Conservation (phyloP, 2,888 invertebrate species). For the Augiades crinisus region DNA sequence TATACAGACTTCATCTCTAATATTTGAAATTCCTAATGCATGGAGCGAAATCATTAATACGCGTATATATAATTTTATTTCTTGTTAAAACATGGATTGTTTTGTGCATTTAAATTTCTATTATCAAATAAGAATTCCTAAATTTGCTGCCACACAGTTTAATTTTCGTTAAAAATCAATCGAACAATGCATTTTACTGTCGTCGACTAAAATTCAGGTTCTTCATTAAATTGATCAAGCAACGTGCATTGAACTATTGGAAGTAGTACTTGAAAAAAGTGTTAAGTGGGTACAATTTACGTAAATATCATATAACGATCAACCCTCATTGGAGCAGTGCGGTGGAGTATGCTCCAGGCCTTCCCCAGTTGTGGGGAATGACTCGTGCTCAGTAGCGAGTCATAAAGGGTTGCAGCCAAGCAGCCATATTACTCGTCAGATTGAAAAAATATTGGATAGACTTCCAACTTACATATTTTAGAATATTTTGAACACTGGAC, state of each 20-base stretch:
- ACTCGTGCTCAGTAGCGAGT: no score
- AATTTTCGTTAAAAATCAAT: background rate
- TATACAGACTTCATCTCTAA: constrained; percentile 6
- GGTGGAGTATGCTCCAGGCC: no score
- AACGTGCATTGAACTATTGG: background rate
- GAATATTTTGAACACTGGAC: no score
- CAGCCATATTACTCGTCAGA: no score
- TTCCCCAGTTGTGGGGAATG: no score
- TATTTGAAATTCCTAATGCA: constrained; percentile 4
- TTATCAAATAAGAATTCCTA: background rate
- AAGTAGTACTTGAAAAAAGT: no score
- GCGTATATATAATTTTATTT: background rate
- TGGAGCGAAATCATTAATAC: constrained; percentile 9
- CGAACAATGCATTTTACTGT: background rate
- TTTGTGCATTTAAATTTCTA: background rate
- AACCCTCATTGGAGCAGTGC: no score
- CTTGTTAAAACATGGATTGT: background rate
- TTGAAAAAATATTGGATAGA: no score
- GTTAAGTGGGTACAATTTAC: no score
- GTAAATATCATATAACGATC: no score
- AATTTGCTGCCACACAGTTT: background rate
- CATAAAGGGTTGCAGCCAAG: no score
- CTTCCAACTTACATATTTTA: no score
- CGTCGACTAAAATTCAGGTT: background rate
- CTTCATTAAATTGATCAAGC: background rate